Evolutionary conservation across 2,888 invertebrate species (phyloP).

Genomic region (Drosophila nigricruria): DNA sequence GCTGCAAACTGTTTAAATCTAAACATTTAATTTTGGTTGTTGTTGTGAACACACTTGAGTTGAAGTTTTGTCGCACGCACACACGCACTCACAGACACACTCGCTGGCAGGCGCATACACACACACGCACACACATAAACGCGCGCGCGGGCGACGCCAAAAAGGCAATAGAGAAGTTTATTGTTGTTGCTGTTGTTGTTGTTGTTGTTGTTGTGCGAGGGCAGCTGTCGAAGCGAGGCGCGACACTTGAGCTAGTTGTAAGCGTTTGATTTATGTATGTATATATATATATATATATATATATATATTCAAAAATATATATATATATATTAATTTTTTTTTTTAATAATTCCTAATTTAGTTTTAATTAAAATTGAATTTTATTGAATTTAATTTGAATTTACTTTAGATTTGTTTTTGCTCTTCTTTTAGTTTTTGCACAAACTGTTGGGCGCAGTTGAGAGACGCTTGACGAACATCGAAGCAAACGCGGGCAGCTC

Average conservation of each 20-base stretch:
- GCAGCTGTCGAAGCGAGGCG: constrained; percentile 27
- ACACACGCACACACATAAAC: constrained; percentile 23
- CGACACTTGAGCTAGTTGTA: constrained; percentile 12
- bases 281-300: not conserved
- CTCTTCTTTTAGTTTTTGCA: constrained; percentile 41
- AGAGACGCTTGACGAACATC: constrained; percentile 66
- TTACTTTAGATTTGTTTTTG: constrained; percentile 15
- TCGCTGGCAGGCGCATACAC: constrained; percentile 34
- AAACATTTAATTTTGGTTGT: constrained; percentile 33
- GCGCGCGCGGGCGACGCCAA: constrained; percentile 62
- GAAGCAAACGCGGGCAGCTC: constrained; percentile 77
- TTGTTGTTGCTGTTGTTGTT: constrained; percentile 47
- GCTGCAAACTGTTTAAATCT: constrained; percentile 50
- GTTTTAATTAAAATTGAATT: constrained; percentile 18
- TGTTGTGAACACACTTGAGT: constrained; percentile 62
- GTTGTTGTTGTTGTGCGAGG: constrained; percentile 38
- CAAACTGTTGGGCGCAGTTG: constrained; percentile 65
- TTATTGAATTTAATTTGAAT: constrained; percentile 26
- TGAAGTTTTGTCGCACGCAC: constrained; percentile 51
- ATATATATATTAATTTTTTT: not conserved
- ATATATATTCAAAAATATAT: not conserved
- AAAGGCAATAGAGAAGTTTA: constrained; percentile 57
- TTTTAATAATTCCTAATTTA: constrained; percentile 1
- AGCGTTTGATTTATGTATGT: not conserved
- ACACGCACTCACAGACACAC: constrained; percentile 36